Conservation (phyloP, 2,797 vertebrate species). For the Phrynocephalus vlangalii region DNA sequence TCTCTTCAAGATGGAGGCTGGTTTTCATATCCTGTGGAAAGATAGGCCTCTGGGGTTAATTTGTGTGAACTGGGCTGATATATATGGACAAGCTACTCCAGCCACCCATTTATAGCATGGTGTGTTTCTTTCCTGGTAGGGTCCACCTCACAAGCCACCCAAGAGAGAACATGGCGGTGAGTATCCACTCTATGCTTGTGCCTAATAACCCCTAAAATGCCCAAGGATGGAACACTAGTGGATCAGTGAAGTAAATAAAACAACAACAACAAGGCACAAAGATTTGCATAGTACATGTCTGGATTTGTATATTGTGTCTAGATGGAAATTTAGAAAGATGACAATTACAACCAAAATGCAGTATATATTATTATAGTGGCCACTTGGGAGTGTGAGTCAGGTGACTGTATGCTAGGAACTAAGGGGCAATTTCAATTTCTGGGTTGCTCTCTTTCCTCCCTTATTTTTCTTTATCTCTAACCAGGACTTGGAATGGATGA, state of each 20-base stretch:
- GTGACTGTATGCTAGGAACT: neutral
- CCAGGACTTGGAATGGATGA: neutral
- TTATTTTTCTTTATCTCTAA: neutral
- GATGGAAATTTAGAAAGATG: neutral
- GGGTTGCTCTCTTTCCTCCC: neutral
- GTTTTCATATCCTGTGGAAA: neutral
- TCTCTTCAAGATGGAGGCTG: neutral
- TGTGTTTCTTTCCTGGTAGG: slow-evolving; percentile 1
- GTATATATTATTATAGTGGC: neutral
- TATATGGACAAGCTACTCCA: neutral
- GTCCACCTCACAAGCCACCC: neutral
- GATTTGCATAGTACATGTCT: neutral
- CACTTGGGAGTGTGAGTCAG: neutral
- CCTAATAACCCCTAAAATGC: neutral
- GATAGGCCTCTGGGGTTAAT: neutral
- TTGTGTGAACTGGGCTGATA: neutral
- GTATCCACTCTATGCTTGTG: neutral
- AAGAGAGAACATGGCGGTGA: neutral
- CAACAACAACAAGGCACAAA: neutral
- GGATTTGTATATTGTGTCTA: neutral
- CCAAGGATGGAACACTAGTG: neutral
- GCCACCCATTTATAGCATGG: neutral
- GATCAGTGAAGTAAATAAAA: neutral
- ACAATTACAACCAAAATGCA: neutral
- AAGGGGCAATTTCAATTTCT: neutral